Evolutionary conservation across 2,113 vertebrate species (phyloP).

Genomic region (Polypterus senegalus): DNA sequence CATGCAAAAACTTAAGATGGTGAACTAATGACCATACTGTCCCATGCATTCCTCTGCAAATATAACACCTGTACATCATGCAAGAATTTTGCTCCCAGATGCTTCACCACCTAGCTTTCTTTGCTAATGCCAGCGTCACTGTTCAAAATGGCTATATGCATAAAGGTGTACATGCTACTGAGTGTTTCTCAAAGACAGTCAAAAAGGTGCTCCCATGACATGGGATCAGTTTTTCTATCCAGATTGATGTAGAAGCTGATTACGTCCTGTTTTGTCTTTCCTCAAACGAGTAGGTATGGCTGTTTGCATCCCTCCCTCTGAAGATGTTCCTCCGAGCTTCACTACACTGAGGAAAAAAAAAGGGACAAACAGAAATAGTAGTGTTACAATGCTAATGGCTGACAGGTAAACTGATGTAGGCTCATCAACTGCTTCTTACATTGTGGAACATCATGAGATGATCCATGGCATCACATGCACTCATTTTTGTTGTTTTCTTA

Average conservation of each 20-base stretch:
- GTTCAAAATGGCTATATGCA: too few species aligned
- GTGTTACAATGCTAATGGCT: not conserved
- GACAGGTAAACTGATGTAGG: not conserved
- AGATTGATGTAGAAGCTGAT: slow-evolving; percentile 8
- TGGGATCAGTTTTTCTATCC: slow-evolving; percentile 8
- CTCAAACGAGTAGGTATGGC: slow-evolving; percentile 9
- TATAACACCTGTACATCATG: too few species aligned
- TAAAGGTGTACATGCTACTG: too few species aligned
- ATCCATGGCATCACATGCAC: not conserved
- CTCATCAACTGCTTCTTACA: slow-evolving; percentile 3
- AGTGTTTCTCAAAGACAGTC: slow-evolving; percentile 4
- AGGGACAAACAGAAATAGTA: not conserved
- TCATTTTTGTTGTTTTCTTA: not conserved
- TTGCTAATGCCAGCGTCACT: too few species aligned
- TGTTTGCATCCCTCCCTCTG: slow-evolving; percentile 1
- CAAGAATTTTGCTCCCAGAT: too few species aligned
- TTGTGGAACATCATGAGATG: slow-evolving; percentile 12
- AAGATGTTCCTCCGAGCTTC: slow-evolving; percentile 1
- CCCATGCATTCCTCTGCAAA: too few species aligned
- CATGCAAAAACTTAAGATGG: too few species aligned
- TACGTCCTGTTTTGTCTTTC: slow-evolving; percentile 6
- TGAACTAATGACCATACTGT: too few species aligned
- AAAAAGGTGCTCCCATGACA: slow-evolving; percentile 12
- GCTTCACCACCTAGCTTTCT: too few species aligned
- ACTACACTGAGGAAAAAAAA: not conserved